Conservation (phyloP, 2,797 vertebrate species). For the Hozukius guyotensis region DNA sequence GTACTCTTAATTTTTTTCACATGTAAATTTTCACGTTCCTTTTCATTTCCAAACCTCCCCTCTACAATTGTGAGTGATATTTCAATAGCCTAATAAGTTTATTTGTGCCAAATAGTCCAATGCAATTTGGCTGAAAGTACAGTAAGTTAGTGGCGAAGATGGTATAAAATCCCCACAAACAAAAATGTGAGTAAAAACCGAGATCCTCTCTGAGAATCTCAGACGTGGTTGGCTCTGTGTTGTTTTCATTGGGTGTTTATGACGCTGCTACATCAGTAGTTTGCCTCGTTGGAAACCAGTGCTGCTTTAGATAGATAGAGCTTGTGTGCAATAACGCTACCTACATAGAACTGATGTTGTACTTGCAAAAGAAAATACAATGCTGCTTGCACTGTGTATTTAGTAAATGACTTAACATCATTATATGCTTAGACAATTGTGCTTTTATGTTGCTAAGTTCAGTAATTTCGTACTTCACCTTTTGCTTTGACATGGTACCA, state of each 20-base stretch:
- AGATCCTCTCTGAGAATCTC: slow-evolving; percentile 14
- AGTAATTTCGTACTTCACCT: slow-evolving; percentile 49
- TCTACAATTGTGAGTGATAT: not conserved
- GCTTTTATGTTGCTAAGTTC: slow-evolving; percentile 53
- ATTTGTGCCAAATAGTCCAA: slow-evolving; percentile 25
- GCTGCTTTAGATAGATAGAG: slow-evolving; percentile 74
- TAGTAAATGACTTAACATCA: slow-evolving; percentile 49
- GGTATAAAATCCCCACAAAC: not conserved
- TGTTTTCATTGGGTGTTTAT: slow-evolving; percentile 62
- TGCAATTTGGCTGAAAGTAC: not conserved
- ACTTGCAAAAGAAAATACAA: slow-evolving; percentile 66
- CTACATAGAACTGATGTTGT: slow-evolving; percentile 64
- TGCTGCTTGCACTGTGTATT: slow-evolving; percentile 69
- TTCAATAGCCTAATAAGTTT: slow-evolving; percentile 2
- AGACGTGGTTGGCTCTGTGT: slow-evolving; percentile 45
- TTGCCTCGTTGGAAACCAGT: slow-evolving; percentile 68
- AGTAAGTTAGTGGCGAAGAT: not conserved
- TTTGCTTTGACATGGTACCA: slow-evolving; percentile 54
- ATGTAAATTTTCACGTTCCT: slow-evolving; percentile 7
- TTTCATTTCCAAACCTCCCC: not conserved
- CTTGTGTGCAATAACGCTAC: slow-evolving; percentile 72
- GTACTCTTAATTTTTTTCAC: not conserved
- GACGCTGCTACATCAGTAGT: slow-evolving; percentile 63
- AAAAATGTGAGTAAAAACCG: slow-evolving; percentile 6
- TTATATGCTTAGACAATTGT: slow-evolving; percentile 52